Conservation (phyloP, 2,888 invertebrate species). For the Cancer borealis region DNA sequence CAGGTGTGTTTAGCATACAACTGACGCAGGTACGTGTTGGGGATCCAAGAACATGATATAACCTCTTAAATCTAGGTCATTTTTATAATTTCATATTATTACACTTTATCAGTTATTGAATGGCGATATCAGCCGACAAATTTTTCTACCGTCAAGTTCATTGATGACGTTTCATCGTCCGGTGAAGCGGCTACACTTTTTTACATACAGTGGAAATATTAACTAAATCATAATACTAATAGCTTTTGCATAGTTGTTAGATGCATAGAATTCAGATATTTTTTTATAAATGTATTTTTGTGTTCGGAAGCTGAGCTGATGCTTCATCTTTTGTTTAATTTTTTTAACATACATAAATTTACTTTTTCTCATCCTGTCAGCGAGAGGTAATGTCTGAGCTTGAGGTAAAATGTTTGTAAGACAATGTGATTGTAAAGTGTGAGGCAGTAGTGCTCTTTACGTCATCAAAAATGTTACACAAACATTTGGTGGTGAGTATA, state of each 20-base stretch:
- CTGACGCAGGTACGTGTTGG: background rate
- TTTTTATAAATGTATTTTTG: background rate
- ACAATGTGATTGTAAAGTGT: background rate
- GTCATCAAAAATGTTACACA: background rate
- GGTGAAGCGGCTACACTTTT: background rate
- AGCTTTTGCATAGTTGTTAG: background rate
- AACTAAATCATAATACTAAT: background rate
- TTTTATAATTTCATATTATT: background rate
- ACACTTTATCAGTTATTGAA: background rate
- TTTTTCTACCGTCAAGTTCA: background rate
- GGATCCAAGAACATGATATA: background rate
- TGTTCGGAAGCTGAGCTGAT: background rate
- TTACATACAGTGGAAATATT: background rate
- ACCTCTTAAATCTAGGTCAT: conserved; percentile 4
- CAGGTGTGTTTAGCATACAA: background rate
- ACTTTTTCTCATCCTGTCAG: background rate
- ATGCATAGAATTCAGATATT: background rate
- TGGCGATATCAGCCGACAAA: background rate
- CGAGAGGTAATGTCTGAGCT: background rate
- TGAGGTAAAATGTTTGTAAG: background rate
- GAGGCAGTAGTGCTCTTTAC: background rate
- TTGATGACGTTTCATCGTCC: background rate
- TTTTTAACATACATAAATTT: background rate
- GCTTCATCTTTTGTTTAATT: background rate
- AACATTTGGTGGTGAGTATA: background rate